These are phyloP conservation scores for Dicrurus megarhynchus DNA, from an alignment of 2,113 vertebrate genomes.

Conservation along the genomic window DNA sequence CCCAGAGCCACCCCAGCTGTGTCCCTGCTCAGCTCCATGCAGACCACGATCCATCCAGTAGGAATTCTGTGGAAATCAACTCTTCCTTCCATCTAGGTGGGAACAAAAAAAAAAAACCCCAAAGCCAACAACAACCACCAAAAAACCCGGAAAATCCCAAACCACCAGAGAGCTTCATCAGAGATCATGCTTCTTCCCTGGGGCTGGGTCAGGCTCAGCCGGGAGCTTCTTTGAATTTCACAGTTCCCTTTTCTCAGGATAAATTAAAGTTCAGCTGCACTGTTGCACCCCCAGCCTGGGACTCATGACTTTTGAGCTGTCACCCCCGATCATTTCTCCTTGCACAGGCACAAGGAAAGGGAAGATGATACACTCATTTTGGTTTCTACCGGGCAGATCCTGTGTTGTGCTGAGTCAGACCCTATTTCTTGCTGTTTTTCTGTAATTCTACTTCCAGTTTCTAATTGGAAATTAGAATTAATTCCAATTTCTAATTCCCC, in stretches of 20 bases:
- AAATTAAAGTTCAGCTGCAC: neutral
- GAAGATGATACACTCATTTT: accelerated
- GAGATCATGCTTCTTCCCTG: neutral
- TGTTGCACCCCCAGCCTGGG: neutral
- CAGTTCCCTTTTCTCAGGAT: neutral
- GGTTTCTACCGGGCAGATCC: neutral
- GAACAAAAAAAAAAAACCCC: accelerated
- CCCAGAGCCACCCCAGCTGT: neutral
- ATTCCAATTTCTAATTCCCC: neutral
- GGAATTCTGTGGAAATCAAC: neutral
- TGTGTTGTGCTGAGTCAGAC: neutral
- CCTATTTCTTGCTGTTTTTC: neutral
- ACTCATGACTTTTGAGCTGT: accelerated
- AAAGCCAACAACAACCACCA: neutral
- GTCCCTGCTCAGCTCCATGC: accelerated
- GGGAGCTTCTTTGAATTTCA: neutral
- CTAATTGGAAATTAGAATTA: neutral
- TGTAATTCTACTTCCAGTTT: neutral
- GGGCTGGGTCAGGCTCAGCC: neutral
- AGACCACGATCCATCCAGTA: accelerated
- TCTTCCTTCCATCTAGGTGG: neutral
- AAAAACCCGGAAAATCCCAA: accelerated
- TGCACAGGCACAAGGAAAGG: neutral
- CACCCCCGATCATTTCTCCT: neutral
- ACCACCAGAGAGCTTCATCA: neutral